phyloP scores from a whole-genome alignment of 2,113 vertebrate genomes.

The Albula glossodonta region DNA sequence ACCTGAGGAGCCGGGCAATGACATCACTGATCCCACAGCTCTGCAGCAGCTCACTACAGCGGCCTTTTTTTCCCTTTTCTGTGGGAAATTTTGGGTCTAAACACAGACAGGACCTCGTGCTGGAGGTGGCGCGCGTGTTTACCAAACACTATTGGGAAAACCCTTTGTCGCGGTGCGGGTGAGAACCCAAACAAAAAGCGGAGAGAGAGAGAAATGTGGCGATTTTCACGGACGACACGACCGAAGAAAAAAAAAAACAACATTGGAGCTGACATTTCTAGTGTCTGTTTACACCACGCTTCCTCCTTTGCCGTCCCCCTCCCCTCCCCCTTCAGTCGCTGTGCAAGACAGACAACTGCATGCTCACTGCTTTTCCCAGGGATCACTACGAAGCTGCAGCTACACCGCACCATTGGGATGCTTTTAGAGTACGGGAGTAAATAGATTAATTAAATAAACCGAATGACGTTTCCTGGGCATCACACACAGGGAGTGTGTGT shows the following conservation, averaged over 20 bases:
- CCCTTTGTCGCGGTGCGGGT: neutral
- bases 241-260: neutral
- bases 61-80: neutral
- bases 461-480: too few species aligned
- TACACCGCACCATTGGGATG: neutral
- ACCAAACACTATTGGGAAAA: neutral
- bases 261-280: neutral
- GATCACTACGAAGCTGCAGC: neutral
- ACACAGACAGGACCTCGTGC: neutral
- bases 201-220: neutral
- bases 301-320: neutral
- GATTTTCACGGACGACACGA: neutral
- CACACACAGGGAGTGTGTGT: too few species aligned
- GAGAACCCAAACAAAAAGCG: neutral
- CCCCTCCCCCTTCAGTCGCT: neutral
- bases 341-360: neutral
- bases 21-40: neutral
- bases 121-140: neutral
- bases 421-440: neutral
- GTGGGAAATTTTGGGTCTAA: neutral
- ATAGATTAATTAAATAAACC: neutral
- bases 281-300: slow-evolving; percentile 7
- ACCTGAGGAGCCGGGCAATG: neutral
- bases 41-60: neutral
- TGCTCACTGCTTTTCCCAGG: neutral